Conservation (phyloP, 2,888 invertebrate genomes). For the Panopea generosa region DNA sequence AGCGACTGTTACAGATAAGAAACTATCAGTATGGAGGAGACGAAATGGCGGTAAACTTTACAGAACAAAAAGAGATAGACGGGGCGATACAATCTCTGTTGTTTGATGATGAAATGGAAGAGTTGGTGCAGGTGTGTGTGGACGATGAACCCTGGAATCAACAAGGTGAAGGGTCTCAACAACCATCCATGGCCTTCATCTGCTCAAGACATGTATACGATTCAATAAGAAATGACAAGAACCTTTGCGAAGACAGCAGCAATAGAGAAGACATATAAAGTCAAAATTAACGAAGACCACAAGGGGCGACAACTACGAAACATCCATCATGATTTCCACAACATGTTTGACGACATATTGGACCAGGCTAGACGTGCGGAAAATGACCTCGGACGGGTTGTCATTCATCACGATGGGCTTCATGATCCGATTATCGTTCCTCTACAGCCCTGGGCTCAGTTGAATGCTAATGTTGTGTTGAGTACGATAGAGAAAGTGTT, state of each 20-base stretch:
- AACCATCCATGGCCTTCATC: too few species aligned
- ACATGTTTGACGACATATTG: constrained; percentile 34
- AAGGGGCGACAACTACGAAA: background rate
- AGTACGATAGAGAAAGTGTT: constrained; percentile 47
- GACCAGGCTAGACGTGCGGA: constrained; percentile 18
- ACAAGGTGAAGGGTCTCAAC: too few species aligned
- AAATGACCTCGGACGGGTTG: too few species aligned
- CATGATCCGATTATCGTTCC: too few species aligned
- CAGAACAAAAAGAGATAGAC: constrained; percentile 17
- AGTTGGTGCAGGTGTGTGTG: background rate
- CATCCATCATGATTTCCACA: constrained; percentile 21
- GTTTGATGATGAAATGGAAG: constrained; percentile 18
- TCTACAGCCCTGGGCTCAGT: constrained; percentile 42
- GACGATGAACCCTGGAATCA: too few species aligned
- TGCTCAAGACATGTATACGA: too few species aligned
- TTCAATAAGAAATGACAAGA: too few species aligned
- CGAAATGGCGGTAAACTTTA: too few species aligned
- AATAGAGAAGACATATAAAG: constrained; percentile 39
- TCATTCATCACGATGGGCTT: too few species aligned
- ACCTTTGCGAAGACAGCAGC: constrained; percentile 34
- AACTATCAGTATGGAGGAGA: too few species aligned
- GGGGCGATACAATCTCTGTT: background rate
- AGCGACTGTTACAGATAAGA: too few species aligned
- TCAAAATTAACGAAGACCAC: background rate
- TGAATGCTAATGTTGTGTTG: constrained; percentile 20